phyloP scores from a whole-genome alignment of 2,797 vertebrate genomes.

The Neomorphus geoffroyi region DNA sequence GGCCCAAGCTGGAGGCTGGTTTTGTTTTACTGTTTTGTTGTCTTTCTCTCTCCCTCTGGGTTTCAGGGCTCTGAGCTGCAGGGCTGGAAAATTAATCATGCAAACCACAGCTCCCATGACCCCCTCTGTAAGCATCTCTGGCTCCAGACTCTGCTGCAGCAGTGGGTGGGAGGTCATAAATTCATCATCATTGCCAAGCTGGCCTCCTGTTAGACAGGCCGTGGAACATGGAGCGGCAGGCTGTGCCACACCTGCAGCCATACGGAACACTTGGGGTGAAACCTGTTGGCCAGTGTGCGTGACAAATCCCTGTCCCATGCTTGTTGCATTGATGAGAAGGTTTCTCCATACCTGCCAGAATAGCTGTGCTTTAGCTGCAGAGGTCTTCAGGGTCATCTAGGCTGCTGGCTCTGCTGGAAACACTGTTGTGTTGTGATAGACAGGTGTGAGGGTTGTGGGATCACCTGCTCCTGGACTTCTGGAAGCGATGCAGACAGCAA shows the following conservation, averaged over 20 bases:
- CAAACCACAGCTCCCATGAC: slow-evolving; percentile 41
- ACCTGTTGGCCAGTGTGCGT: rapidly evolving
- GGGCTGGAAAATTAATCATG: slow-evolving; percentile 63
- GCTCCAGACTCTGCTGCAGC: slow-evolving; percentile 8
- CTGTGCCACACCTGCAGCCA: background rate
- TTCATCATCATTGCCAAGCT: background rate
- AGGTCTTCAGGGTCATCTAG: background rate
- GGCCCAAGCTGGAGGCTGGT: background rate
- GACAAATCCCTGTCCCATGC: background rate
- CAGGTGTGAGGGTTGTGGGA: background rate
- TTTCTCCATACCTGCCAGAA: background rate
- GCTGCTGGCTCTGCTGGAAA: background rate
- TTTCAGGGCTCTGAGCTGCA: slow-evolving; percentile 47
- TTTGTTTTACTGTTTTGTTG: slow-evolving; percentile 54
- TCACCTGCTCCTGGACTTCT: background rate
- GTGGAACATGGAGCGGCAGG: background rate
- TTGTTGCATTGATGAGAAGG: background rate
- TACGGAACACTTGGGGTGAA: rapidly evolving
- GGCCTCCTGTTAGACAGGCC: background rate
- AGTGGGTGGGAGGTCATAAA: slow-evolving; percentile 35
- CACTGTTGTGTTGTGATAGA: background rate
- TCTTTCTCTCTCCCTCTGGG: slow-evolving; percentile 20
- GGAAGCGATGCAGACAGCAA: background rate
- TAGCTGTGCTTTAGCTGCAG: background rate
- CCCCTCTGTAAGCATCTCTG: slow-evolving; percentile 35